phyloP scores from a whole-genome alignment of 2,113 vertebrate genomes.

The Candoia aspera region DNA sequence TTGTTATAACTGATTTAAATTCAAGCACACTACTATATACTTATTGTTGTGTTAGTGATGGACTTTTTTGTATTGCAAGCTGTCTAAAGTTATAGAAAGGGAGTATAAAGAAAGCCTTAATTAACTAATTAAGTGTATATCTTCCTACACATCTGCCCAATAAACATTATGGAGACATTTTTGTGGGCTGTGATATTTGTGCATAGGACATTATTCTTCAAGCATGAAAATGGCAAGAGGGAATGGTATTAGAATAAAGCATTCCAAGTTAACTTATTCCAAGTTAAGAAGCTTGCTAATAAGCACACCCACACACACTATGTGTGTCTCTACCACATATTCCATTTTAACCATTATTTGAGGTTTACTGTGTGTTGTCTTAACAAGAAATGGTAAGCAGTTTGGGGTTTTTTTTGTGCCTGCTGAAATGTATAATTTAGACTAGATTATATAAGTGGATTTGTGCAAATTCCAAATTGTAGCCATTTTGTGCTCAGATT shows the following conservation, averaged over 20 bases:
- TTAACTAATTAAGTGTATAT: constrained; percentile 19
- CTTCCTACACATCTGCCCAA: constrained; percentile 41
- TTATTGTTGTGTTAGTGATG: neutral
- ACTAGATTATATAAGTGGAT: too few species aligned
- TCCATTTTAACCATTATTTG: neutral
- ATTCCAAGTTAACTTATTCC: neutral
- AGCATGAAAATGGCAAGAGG: neutral
- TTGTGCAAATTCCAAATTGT: too few species aligned
- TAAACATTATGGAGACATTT: neutral
- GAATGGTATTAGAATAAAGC: neutral
- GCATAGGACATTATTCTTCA: neutral
- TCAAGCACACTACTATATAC: neutral
- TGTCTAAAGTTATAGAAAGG: neutral
- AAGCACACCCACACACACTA: neutral
- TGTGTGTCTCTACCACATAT: neutral
- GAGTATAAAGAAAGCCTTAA: neutral
- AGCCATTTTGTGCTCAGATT: too few species aligned
- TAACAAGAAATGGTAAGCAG: too few species aligned
- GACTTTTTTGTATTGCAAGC: neutral
- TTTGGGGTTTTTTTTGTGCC: too few species aligned
- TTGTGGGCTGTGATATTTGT: neutral
- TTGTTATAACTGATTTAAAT: neutral
- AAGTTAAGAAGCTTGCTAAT: neutral
- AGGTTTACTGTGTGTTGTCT: neutral
- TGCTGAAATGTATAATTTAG: too few species aligned